Percentiles rank a stretch among this genome's conserved stretches.
Conservation (phyloP, 2,888 invertebrate species). For the Pterostichus niger region DNA sequence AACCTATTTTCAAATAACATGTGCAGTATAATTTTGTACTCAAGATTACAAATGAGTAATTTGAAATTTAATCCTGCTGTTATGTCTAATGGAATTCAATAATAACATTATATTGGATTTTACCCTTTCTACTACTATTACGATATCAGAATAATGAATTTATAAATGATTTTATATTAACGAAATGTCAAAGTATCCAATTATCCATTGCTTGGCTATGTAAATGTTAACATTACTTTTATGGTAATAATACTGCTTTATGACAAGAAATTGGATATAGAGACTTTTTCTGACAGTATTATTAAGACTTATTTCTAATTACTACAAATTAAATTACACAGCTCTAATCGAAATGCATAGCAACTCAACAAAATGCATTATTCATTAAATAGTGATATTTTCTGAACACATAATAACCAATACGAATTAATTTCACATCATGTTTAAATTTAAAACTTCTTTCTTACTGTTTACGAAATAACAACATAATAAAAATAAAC, state of each 20-base stretch:
- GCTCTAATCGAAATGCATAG: neutral
- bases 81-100: constrained; percentile 26
- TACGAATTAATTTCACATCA: no score
- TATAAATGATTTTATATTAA: constrained; percentile 46
- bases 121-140: constrained; percentile 40
- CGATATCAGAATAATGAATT: constrained; percentile 50
- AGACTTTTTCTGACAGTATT: neutral
- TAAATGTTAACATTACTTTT: constrained; percentile 42
- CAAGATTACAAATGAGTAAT: neutral
- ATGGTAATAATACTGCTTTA: constrained; percentile 27
- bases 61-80: constrained; percentile 8
- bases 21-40: constrained; percentile 20
- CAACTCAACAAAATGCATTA: neutral
- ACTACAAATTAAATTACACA: constrained; percentile 12
- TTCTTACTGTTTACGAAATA: no score
- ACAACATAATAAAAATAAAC: no score
- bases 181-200: constrained; percentile 60
- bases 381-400: no score
- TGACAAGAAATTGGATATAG: constrained; percentile 1
- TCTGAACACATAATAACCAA: no score
- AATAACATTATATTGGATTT: constrained; percentile 31
- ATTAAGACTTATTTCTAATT: neutral
- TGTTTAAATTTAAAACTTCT: no score
- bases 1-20: constrained; percentile 43
- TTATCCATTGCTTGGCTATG: constrained; percentile 40